Evolutionary conservation across 2,888 invertebrate species (phyloP).

Genomic region (Cartodere bifasciata): DNA sequence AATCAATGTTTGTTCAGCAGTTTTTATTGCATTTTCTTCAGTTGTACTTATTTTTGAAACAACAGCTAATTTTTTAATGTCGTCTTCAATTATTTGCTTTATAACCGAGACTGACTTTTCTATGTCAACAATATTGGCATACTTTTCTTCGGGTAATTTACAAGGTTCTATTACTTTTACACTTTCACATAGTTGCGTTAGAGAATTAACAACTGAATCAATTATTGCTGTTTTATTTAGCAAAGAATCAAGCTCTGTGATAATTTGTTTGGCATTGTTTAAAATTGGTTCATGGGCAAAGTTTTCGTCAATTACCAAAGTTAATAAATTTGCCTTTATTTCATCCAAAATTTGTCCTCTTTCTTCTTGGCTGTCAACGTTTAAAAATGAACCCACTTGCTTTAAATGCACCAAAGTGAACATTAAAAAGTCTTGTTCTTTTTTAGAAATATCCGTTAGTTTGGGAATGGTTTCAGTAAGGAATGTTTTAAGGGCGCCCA

Average conservation of each 20-base stretch:
- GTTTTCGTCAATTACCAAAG: too few relatives aligned
- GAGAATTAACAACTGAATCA: too few relatives aligned
- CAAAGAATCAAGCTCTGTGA: too few relatives aligned
- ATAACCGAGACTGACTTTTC: slow-evolving; percentile 25
- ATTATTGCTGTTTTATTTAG: too few relatives aligned
- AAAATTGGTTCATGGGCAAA: too few relatives aligned
- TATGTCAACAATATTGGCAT: slow-evolving; percentile 24
- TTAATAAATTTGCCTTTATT: too few relatives aligned
- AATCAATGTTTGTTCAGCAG: background rate
- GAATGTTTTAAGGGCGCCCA: slow-evolving; percentile 8
- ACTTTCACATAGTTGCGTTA: background rate
- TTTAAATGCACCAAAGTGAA: too few relatives aligned
- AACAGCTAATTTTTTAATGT: slow-evolving; percentile 16
- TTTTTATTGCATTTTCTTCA: slow-evolving; percentile 21
- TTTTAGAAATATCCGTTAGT: slow-evolving; percentile 4
- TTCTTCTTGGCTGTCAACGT: too few relatives aligned
- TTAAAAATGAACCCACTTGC: too few relatives aligned
- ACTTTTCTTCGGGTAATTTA: slow-evolving; percentile 19
- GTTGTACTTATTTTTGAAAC: slow-evolving; percentile 25
- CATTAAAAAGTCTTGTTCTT: slow-evolving; percentile 7
- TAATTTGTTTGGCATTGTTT: too few relatives aligned
- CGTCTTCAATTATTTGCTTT: slow-evolving; percentile 18
- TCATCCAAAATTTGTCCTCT: too few relatives aligned
- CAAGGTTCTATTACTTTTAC: slow-evolving; percentile 8
- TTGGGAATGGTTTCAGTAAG: slow-evolving; percentile 9